Evolutionary conservation across 2,888 invertebrate species (phyloP).

Genomic region (Apodemia hepburni): DNA sequence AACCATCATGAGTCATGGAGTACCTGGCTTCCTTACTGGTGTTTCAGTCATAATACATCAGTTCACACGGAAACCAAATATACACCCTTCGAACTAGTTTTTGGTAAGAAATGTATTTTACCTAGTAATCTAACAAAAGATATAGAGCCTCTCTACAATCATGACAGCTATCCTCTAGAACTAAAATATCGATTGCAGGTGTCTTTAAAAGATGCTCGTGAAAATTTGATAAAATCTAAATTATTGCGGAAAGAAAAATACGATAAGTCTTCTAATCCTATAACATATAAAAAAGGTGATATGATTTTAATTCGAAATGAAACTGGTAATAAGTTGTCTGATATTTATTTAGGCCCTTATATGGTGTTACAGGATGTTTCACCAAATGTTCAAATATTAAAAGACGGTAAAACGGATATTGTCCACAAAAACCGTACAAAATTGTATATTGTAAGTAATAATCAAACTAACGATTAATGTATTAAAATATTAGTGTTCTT

Average conservation of each 20-base stretch:
- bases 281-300: neutral
- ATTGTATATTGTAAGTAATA: no score
- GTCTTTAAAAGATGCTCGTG: neutral
- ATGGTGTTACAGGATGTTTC: no score
- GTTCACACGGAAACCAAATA: neutral
- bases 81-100: neutral
- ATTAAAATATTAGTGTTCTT: no score
- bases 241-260: neutral
- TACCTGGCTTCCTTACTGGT: neutral
- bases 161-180: no score
- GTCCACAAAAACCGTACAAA: no score
- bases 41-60: neutral
- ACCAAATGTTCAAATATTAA: no score
- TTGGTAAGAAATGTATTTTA: neutral
- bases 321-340: neutral
- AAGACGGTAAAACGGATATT: no score
- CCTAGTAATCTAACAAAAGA: neutral
- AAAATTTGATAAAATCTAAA: neutral
- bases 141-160: no score
- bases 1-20: neutral
- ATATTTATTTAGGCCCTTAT: no score
- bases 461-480: no score
- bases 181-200: neutral
- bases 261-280: neutral
- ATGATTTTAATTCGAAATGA: neutral